A percentile compares a stretch with the other conserved stretches of the same genome.
Evolutionary conservation across 2,888 invertebrate genomes (phyloP).

Genomic region (Pterobdella sp.): DNA sequence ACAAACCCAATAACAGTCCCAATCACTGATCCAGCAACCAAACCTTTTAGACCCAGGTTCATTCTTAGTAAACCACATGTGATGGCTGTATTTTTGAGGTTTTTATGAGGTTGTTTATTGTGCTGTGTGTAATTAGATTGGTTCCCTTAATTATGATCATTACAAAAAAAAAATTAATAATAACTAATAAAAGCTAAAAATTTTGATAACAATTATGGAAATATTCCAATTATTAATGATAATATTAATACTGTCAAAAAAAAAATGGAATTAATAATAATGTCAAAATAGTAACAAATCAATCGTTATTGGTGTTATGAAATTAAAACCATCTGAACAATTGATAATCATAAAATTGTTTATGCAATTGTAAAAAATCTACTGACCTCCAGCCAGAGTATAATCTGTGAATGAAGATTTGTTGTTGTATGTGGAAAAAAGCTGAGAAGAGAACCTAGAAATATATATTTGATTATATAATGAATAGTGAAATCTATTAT

Average conservation of each 20-base stretch:
- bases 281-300: no score
- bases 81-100: neutral
- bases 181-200: neutral
- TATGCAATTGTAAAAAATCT: no score
- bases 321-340: no score
- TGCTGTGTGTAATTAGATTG: no score
- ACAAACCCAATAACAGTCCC: constrained; percentile 18
- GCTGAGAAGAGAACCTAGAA: constrained; percentile 23
- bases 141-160: neutral
- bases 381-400: constrained; percentile 13
- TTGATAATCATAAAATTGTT: no score
- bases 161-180: neutral
- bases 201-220: neutral
- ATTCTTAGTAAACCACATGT: constrained; percentile 6
- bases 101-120: no score
- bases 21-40: constrained; percentile 11
- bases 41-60: neutral
- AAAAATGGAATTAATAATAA: no score
- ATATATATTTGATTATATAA: neutral
- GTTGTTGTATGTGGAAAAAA: constrained; percentile 11
- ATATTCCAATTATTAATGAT: no score
- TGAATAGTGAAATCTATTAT: neutral
- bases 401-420: constrained; percentile 16
- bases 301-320: no score
- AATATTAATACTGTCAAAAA: no score